A percentile compares a stretch with the other conserved stretches of the same genome.
Evolutionary conservation across 2,888 invertebrate species (phyloP).

Genomic region (Cartodere bifasciata): DNA sequence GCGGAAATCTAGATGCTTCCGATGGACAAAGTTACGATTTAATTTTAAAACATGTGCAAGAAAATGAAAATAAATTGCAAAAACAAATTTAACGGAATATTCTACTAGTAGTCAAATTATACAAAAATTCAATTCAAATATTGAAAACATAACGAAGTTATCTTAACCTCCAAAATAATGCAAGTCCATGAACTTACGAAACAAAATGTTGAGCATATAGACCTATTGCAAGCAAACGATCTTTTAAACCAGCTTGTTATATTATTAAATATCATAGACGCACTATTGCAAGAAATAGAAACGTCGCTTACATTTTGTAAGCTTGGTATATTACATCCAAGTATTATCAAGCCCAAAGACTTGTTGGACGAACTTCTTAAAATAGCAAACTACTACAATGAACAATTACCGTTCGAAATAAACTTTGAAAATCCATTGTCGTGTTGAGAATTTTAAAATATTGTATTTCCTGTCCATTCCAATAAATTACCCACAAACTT

Average conservation of each 20-base stretch:
- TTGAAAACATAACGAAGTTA: not conserved
- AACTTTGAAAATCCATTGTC: not conserved
- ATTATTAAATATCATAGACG: no score
- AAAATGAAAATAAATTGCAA: no score
- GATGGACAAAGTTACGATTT: not conserved
- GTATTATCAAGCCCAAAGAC: constrained; percentile 1
- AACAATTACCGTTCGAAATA: constrained; percentile 1
- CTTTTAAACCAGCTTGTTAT: not conserved
- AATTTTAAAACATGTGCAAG: constrained; percentile 1
- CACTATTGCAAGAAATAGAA: no score
- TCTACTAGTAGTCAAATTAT: constrained; percentile 1
- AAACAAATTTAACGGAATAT: not conserved
- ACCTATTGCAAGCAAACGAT: not conserved
- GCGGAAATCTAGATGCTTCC: not conserved
- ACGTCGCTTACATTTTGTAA: no score
- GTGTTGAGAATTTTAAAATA: not conserved
- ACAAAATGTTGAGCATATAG: not conserved
- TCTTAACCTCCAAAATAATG: no score
- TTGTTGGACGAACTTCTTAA: not conserved
- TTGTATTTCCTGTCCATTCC: not conserved
- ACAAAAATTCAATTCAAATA: not conserved
- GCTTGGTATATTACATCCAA: constrained; percentile 1
- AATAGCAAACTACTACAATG: not conserved
- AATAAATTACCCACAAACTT: not conserved
- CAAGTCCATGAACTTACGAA: not conserved